phyloP scores from a whole-genome alignment of 2,888 invertebrate genomes.

The Dolomedes plantarius region DNA sequence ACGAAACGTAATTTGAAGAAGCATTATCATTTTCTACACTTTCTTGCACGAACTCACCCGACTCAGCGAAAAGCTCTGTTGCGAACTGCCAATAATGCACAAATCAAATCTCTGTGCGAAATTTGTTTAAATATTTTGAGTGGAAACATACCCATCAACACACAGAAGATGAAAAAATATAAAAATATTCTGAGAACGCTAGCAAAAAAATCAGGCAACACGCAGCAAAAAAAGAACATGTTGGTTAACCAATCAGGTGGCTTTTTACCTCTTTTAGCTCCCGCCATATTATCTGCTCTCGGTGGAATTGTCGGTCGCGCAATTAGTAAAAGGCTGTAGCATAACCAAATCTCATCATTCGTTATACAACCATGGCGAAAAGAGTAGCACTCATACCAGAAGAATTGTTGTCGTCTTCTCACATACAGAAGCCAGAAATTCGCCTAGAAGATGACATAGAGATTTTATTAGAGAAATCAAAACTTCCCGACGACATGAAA shows the following conservation, averaged over 20 bases:
- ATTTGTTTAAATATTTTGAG: conserved; percentile 40
- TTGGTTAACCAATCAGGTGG: conserved; percentile 43
- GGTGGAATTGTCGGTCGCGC: not conserved
- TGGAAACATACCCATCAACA: conserved; percentile 6
- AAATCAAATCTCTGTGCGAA: conserved; percentile 32
- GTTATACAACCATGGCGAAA: not conserved
- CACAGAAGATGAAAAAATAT: conserved; percentile 35
- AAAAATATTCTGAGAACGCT: conserved; percentile 1
- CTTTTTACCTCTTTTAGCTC: conserved; percentile 38
- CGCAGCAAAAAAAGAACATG: conserved; percentile 7
- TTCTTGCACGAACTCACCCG: not conserved
- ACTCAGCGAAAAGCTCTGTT: conserved; percentile 15
- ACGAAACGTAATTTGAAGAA: conserved; percentile 16
- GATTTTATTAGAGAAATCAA: conserved; percentile 18
- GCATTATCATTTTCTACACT: conserved; percentile 22
- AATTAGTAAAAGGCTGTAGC: not conserved
- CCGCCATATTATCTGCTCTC: conserved; percentile 2
- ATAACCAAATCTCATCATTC: not conserved
- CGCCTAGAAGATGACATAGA: conserved; percentile 27
- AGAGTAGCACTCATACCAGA: conserved; percentile 25
- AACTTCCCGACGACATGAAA: conserved; percentile 43
- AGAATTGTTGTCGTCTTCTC: conserved; percentile 11
- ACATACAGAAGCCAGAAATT: conserved; percentile 29
- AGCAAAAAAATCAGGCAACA: not conserved
- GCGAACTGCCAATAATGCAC: conserved; percentile 10